Evolutionary conservation across 1,140 invertebrate genomes (phyloP).

Genomic region (Hyles euphorbiae): DNA sequence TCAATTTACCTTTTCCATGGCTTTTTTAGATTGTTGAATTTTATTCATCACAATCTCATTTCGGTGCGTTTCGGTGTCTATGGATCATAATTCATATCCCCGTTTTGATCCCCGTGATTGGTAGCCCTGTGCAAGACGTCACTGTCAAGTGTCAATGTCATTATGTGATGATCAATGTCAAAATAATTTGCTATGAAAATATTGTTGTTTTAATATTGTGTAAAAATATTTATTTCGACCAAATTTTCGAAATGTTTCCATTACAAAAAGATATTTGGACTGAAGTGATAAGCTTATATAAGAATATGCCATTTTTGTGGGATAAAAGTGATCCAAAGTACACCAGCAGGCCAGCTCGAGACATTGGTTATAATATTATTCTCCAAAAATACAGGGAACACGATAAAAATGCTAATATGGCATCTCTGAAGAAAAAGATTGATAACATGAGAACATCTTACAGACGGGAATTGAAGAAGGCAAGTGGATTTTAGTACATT

Average conservation of each 20-base stretch:
- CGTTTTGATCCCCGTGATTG: no score
- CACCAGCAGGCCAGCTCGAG: constrained; percentile 4
- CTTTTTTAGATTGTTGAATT: no score
- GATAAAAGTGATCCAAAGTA: constrained; percentile 16
- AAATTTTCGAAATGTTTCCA: constrained; percentile 1
- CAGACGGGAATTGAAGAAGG: constrained; percentile 18
- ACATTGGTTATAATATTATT: constrained; percentile 10
- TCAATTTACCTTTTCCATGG: no score
- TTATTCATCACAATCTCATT: no score
- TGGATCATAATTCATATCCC: no score
- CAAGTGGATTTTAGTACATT: not conserved
- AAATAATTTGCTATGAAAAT: no score
- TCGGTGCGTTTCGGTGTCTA: no score
- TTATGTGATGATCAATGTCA: no score
- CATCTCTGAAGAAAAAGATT: constrained; percentile 17
- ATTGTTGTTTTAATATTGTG: no score
- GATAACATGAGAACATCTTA: constrained; percentile 20
- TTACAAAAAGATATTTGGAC: constrained; percentile 11
- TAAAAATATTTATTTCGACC: no score
- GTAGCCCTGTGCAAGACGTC: no score
- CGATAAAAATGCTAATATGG: constrained; percentile 10
- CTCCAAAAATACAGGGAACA: constrained; percentile 16
- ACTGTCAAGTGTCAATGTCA: no score
- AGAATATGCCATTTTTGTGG: constrained; percentile 22
- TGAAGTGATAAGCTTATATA: constrained; percentile 22